Percentiles rank a stretch among this genome's conserved stretches.
These are phyloP conservation scores for Monarcha castaneiventris DNA, from an alignment of 2,113 vertebrate genomes.

Conservation along the genomic window DNA sequence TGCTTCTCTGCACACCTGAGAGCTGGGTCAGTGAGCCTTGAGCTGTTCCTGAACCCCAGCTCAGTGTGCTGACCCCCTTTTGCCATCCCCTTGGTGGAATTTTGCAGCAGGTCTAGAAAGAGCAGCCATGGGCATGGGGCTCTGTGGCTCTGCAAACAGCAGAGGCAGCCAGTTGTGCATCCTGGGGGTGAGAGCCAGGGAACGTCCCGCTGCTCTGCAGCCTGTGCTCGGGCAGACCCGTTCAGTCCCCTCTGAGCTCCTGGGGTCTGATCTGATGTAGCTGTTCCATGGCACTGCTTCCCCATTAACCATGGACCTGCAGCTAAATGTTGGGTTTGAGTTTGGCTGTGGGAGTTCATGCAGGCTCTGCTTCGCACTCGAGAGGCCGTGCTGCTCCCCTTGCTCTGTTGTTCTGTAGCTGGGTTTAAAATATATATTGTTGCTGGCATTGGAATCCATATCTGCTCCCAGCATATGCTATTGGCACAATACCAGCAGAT, in stretches of 20 bases:
- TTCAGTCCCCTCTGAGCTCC: background rate
- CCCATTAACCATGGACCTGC: background rate
- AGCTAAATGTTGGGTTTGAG: background rate
- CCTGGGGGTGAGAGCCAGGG: background rate
- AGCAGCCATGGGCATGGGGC: fast-evolving
- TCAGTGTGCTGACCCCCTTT: fast-evolving
- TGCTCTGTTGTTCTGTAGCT: constrained; percentile 3
- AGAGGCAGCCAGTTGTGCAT: background rate
- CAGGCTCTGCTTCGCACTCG: background rate
- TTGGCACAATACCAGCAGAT: constrained; percentile 64
- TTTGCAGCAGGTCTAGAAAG: background rate
- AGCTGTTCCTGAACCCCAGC: fast-evolving
- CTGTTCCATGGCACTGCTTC: background rate
- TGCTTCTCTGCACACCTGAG: background rate
- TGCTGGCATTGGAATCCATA: constrained; percentile 18
- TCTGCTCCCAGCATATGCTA: constrained; percentile 60
- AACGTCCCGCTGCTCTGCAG: background rate
- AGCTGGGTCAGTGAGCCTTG: background rate
- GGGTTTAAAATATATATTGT: constrained; percentile 51
- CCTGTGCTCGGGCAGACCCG: background rate
- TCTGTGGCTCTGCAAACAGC: fast-evolving
- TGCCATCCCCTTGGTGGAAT: background rate
- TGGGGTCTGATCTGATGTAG: background rate
- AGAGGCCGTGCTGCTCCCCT: background rate
- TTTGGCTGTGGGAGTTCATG: background rate